phyloP scores from a whole-genome alignment of 2,113 vertebrate genomes.

The Polypterus bichir region DNA sequence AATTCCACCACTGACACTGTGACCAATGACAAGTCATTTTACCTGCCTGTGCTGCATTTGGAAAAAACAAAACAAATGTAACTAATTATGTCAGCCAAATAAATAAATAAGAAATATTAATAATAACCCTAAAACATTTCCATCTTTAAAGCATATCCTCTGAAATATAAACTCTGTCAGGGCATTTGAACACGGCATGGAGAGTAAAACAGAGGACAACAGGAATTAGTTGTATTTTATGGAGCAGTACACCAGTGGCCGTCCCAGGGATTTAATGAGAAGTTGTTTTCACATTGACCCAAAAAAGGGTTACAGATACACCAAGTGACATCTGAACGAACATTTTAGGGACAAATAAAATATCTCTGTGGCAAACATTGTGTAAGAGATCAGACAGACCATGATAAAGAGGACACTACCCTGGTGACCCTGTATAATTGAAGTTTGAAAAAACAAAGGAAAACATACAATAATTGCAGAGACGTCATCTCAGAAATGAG shows the following conservation, averaged over 20 bases:
- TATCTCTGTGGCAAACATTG: conserved; percentile 9
- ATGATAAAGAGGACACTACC: too few species aligned
- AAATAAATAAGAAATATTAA: too few species aligned
- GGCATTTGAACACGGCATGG: conserved; percentile 10
- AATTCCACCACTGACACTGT: too few species aligned
- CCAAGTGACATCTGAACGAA: not conserved
- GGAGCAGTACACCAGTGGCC: conserved; percentile 13
- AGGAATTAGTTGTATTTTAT: conserved; percentile 14
- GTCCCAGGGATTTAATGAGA: conserved; percentile 4
- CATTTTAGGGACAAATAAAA: conserved; percentile 10
- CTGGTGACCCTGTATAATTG: too few species aligned
- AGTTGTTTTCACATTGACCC: conserved; percentile 14
- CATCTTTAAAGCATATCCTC: conserved; percentile 10
- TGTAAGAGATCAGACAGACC: too few species aligned
- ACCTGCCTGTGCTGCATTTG: too few species aligned
- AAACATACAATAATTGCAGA: too few species aligned
- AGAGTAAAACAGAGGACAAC: conserved; percentile 6
- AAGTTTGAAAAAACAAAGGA: too few species aligned
- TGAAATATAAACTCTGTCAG: conserved; percentile 11
- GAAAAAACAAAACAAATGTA: too few species aligned
- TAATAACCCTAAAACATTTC: not conserved
- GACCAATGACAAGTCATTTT: too few species aligned
- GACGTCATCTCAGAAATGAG: too few species aligned
- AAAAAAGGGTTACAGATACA: conserved; percentile 4
- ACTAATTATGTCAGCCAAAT: too few species aligned